phyloP scores from a whole-genome alignment of 2,888 invertebrate species.

The Andricus quercusramuli region DNA sequence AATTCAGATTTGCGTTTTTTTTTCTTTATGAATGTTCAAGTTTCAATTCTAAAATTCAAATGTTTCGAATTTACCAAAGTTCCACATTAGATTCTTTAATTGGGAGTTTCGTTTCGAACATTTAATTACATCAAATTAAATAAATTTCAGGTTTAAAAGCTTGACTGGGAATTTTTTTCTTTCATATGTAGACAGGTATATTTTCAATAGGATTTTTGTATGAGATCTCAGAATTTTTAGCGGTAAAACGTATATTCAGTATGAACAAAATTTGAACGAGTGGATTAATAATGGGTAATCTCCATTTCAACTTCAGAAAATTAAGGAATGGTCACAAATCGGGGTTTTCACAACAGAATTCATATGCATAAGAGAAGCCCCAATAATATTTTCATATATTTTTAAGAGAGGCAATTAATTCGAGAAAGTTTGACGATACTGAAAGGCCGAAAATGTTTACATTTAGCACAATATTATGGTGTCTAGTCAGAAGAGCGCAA shows the following conservation, averaged over 20 bases:
- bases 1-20: too few species aligned
- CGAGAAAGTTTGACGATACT: background rate
- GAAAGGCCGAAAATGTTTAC: background rate
- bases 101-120: too few species aligned
- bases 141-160: too few species aligned
- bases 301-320: background rate
- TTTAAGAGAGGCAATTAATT: background rate
- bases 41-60: too few species aligned
- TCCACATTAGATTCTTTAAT: too few species aligned
- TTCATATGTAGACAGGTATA: background rate
- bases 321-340: background rate
- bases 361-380: background rate
- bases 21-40: too few species aligned
- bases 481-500: conserved; percentile 51
- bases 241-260: background rate
- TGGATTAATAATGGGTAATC: background rate
- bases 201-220: background rate
- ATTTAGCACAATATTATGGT: conserved; percentile 36
- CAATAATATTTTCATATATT: background rate
- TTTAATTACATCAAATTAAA: too few species aligned
- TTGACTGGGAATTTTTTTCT: too few species aligned
- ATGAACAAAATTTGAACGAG: background rate
- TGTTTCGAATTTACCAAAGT: too few species aligned
- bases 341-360: background rate
- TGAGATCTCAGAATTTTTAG: background rate